Evolutionary conservation across 2,797 vertebrate genomes (phyloP), one percentile per base, ranked within the genome.

Genomic region (Microcaecilia unicolor): DNA sequence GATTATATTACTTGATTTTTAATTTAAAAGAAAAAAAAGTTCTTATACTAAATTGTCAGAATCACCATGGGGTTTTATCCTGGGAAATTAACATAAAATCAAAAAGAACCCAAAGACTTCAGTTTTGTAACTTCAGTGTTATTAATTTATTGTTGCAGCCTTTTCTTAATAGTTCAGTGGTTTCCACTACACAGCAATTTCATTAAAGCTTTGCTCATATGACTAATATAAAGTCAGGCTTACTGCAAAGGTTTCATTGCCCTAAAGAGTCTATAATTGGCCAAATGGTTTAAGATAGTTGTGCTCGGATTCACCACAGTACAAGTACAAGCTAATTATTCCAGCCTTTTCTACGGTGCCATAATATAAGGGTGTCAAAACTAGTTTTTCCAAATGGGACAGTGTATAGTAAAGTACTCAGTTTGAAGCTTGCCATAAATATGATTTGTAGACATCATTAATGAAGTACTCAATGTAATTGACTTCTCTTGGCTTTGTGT

Each of bases 241-340:
- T 68, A 46, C 41, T 60, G 37, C 44, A 59, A 59, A 58, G 37
- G 46, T 64, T 70, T 68, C 49, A 57, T 61, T 72, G 64, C 67
- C 67, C 46, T 59, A 51, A 81, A 79, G 61, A 68, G 41, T 48
- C 33, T 43, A 48, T 74, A 78, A 78, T 69, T 78, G 75, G 58
- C 58, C 48, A 65, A 76, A 65, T 56, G 50, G 48, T 62, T 79
- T 61, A n/a, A 34, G 41, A 62, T 64, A 64, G 62, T 60, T 68
- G 75, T 78, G 69, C 70, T 74, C 72, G 70, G 64, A 64, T 72
- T 76, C 70, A 62, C 65, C 39, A 41, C 32, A 60, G 48, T 59
- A 63, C 41, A 60, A 78, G 63, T 81, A 67, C 80, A 82, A 78
- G 74, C 80, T 77, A 80, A 83, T 81, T 74, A 71, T 59, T 71